phyloP scores from a whole-genome alignment of 2,797 vertebrate species.

The Sebastes hubbsi region DNA sequence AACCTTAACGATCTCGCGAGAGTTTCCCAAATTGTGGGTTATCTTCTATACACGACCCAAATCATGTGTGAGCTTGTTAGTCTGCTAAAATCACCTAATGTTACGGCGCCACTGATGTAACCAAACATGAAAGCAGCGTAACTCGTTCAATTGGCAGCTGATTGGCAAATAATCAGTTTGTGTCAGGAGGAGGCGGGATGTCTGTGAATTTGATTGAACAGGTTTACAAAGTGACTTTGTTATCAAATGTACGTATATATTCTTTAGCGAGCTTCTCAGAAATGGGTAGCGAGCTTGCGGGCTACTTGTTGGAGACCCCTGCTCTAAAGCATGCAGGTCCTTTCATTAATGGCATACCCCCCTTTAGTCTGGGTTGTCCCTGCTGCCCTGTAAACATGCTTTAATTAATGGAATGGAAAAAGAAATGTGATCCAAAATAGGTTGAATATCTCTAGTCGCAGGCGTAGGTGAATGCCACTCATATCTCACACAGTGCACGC shows the following conservation, averaged over 20 bases:
- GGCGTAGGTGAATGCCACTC: slow-evolving; percentile 7
- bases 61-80: too few relatives aligned
- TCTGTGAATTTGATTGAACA: background rate
- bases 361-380: slow-evolving; percentile 39
- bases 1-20: too few relatives aligned
- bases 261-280: too few relatives aligned
- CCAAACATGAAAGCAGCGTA: background rate
- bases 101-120: background rate
- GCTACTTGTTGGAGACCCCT: background rate
- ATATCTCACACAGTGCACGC: slow-evolving; percentile 1
- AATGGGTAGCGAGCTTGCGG: too few relatives aligned
- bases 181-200: background rate
- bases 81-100: background rate
- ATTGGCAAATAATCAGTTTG: background rate
- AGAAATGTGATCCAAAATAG: slow-evolving; percentile 14
- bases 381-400: slow-evolving; percentile 22
- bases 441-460: slow-evolving; percentile 20
- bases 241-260: too few relatives aligned
- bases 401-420: slow-evolving; percentile 19
- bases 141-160: background rate
- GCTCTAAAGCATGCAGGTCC: slow-evolving; percentile 2
- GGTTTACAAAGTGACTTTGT: too few relatives aligned
- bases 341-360: slow-evolving; percentile 12
- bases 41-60: too few relatives aligned
- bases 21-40: too few relatives aligned